Conservation (phyloP, 2,797 vertebrate species). For the Manis pentadactyla region DNA sequence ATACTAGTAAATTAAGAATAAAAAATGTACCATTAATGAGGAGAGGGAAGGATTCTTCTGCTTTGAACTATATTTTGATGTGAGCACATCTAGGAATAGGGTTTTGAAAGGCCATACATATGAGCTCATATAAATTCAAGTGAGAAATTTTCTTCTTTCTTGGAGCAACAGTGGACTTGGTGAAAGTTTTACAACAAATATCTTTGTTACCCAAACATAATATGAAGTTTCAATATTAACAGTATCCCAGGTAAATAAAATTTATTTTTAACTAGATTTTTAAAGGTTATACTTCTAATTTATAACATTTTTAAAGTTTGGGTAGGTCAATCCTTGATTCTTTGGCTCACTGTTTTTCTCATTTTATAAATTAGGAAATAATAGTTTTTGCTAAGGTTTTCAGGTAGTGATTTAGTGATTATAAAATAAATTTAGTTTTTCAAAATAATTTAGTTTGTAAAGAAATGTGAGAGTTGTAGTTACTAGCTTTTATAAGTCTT, state of each 20-base stretch:
- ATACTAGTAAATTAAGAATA: background rate
- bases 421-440: background rate
- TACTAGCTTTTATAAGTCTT: background rate
- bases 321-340: background rate
- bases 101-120: background rate
- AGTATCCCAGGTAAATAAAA: background rate
- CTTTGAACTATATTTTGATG: background rate
- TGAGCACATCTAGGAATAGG: background rate
- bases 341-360: background rate
- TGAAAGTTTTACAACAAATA: background rate
- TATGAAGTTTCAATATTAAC: background rate
- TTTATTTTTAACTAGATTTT: background rate
- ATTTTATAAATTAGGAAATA: conserved; percentile 2
- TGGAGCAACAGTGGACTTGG: background rate
- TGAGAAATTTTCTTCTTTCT: background rate
- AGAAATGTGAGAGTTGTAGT: background rate
- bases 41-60: background rate
- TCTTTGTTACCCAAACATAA: background rate
- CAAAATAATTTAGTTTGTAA: background rate
- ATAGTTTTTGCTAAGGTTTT: conserved; percentile 3
- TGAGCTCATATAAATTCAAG: background rate
- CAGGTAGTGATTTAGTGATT: background rate
- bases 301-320: background rate
- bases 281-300: background rate
- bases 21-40: background rate